Percentiles rank a stretch among this genome's conserved stretches.
phyloP scores from a whole-genome alignment of 2,888 invertebrate genomes.

The Aphidoletes aphidimyza region DNA sequence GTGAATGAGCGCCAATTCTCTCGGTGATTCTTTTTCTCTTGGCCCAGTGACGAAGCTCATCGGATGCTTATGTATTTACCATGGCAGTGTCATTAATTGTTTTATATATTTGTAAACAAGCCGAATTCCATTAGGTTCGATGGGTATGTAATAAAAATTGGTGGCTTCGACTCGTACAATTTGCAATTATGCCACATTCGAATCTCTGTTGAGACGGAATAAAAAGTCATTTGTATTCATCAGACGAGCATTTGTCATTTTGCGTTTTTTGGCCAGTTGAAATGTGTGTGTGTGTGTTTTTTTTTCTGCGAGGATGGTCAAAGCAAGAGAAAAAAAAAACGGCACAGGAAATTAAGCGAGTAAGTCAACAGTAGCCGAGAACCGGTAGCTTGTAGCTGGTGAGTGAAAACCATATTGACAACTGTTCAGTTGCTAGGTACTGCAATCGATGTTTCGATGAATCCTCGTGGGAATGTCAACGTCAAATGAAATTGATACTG shows the following conservation, averaged over 20 bases:
- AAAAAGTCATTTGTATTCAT: constrained; percentile 26
- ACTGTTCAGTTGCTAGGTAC: no score
- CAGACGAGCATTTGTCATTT: constrained; percentile 9
- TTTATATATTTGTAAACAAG: constrained; percentile 18
- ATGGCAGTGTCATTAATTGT: constrained; percentile 6
- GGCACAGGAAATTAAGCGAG: no score
- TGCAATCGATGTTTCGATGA: no score
- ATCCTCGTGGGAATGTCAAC: not conserved
- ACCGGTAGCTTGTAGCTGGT: no score
- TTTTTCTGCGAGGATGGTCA: not conserved
- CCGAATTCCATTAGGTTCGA: not conserved
- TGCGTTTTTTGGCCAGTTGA: not conserved
- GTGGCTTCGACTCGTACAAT: not conserved
- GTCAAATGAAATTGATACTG: not conserved
- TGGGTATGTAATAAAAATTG: not conserved
- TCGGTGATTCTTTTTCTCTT: no score
- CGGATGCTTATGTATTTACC: not conserved
- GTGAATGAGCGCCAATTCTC: no score
- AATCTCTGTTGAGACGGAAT: not conserved
- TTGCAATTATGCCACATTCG: not conserved
- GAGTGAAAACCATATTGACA: no score
- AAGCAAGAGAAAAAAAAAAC: not conserved
- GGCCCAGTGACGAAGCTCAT: no score
- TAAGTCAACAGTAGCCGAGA: no score
- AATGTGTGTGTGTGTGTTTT: not conserved